Base-by-base conservation (phyloP, 1,140 invertebrate genomes). In the silkworm (Bombyx mori) region DNA sequence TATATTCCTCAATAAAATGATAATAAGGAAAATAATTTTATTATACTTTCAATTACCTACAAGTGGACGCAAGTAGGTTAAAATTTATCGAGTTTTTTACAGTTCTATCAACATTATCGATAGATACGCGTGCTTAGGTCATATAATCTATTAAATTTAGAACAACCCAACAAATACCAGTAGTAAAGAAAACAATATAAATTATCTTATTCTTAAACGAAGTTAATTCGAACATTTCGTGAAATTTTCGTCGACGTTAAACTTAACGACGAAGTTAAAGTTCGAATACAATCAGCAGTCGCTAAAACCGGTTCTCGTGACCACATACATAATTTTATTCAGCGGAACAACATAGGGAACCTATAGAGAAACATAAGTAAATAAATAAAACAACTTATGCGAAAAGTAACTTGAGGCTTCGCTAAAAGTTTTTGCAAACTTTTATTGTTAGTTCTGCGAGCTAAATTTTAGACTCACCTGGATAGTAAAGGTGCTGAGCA, bases 401-500 rank as follows among this genome's bases (percentile, higher is more conserved):
- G 26, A 35, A 35, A 35, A 35, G 26, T 35, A 51, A 51, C 50
- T 26, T 26, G 50, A 51, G 22, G 26, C 50, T 22, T 51, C 53
- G 53, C 53, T 54, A 66, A 69, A 69, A 69, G 57, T 63, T 69
- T 63, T 66, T 63, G 57, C 64, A 63, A 69, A 66, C 52, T 61
- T 63, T 63, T 59, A 64, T 60, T 35, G 26, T 35, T 35, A 35
- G 26, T 35, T 63, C 57, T 52, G 55, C 55, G 58, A 46, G 42
- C 53, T 47, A 54, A 42, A 43, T 58, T 12, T 7, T 2, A 46
- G 42, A 73, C 77, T 79, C 76, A 83, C 80, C 78, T 82, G 66
- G 42, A 63, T 54, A 9, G 76, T 49, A 6, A 73, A 55, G 35
- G 65, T 47, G 56, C 58, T 58, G 57, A 70, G 58, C 66, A 82